phyloP scores from a whole-genome alignment of 2,888 invertebrate genomes.

The Oscheius sp. region DNA sequence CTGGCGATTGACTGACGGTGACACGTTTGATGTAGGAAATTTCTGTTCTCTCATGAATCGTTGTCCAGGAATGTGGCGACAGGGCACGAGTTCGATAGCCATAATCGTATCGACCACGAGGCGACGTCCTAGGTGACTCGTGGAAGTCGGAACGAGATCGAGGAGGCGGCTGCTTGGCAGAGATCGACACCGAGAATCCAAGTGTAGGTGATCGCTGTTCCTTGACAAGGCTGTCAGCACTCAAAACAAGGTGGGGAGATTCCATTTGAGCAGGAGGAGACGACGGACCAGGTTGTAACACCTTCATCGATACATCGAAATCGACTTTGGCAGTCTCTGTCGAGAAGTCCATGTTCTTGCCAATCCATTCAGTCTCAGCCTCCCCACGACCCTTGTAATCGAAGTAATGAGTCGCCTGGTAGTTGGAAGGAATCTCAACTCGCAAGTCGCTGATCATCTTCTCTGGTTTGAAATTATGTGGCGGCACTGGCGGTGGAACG shows the following conservation, averaged over 20 bases:
- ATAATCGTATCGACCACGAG: conserved; percentile 23
- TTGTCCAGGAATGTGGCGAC: conserved; percentile 65
- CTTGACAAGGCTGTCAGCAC: conserved; percentile 11
- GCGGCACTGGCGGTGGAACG: not conserved
- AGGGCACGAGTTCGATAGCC: conserved; percentile 50
- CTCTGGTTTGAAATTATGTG: not conserved
- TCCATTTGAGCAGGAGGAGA: not conserved
- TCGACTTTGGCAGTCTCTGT: conserved; percentile 3
- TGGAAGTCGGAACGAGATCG: conserved; percentile 37
- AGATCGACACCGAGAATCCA: conserved; percentile 55
- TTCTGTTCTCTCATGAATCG: conserved; percentile 65
- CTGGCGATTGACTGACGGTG: conserved; percentile 38
- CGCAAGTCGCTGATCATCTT: not conserved
- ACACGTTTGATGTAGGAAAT: conserved; percentile 65
- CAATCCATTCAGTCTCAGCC: conserved; percentile 14
- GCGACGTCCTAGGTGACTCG: not conserved
- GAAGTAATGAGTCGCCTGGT: not conserved
- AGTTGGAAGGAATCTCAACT: conserved; percentile 1
- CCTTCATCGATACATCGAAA: conserved; percentile 44
- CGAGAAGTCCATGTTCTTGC: not conserved
- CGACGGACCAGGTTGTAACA: not conserved
- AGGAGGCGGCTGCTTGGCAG: conserved; percentile 47
- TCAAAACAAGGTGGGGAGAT: not conserved
- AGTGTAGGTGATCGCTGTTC: conserved; percentile 25
- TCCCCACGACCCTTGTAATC: conserved; percentile 10